Evolutionary conservation across 2,888 invertebrate genomes (phyloP).

Genomic region (Troilus luridus): DNA sequence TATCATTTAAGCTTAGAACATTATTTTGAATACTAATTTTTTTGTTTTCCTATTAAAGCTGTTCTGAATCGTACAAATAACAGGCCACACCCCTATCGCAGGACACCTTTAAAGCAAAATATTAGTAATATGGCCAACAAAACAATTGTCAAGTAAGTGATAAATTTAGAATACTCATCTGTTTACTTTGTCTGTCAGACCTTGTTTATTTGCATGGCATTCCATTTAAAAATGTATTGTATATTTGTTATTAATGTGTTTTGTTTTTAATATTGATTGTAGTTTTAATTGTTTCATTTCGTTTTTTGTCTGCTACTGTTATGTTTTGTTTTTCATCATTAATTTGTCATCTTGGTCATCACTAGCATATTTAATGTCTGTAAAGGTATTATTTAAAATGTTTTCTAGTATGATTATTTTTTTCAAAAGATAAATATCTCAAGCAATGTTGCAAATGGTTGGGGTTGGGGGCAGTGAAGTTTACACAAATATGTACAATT

Average conservation of each 20-base stretch:
- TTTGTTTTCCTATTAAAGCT: constrained; percentile 48
- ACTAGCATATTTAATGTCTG: neutral
- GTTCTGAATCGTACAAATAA: constrained; percentile 47
- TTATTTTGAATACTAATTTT: neutral
- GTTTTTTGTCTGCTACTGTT: neutral
- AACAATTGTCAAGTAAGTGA: constrained; percentile 51
- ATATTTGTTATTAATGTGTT: neutral
- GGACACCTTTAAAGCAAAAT: constrained; percentile 51
- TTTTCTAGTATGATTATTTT: neutral
- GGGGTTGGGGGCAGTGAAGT: too few relatives aligned
- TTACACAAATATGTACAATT: too few relatives aligned
- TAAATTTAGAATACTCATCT: neutral
- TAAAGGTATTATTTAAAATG: neutral
- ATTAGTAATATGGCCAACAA: constrained; percentile 5
- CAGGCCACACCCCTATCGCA: constrained; percentile 55
- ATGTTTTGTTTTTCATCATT: neutral
- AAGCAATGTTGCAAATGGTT: too few relatives aligned
- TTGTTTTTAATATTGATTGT: neutral
- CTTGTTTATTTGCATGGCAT: neutral
- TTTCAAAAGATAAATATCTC: neutral
- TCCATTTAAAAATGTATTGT: neutral
- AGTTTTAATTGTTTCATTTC: neutral
- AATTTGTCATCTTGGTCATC: neutral
- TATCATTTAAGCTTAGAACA: neutral
- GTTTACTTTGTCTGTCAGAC: neutral